Evolutionary conservation across 2,113 vertebrate species (phyloP).

Genomic region (Theropithecus gelada): DNA sequence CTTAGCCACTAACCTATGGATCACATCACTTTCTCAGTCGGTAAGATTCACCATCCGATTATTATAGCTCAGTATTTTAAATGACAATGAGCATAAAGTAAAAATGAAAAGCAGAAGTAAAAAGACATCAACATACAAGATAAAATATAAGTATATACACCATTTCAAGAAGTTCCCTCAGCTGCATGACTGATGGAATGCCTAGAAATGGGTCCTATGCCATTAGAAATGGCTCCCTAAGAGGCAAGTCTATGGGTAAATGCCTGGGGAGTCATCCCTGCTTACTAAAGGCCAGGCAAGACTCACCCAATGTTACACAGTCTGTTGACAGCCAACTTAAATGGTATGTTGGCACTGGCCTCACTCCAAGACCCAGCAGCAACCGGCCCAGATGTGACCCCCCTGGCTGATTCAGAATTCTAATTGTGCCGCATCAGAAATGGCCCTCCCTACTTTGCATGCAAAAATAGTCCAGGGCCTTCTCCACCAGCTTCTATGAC

Average conservation of each 20-base stretch:
- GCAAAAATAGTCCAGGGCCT: background rate
- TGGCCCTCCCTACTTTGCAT: background rate
- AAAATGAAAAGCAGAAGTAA: background rate
- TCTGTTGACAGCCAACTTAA: background rate
- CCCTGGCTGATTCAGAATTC: background rate
- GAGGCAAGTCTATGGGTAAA: background rate
- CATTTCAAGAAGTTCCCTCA: background rate
- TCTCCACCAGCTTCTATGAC: background rate
- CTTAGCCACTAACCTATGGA: background rate
- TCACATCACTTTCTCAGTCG: background rate
- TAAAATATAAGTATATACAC: background rate
- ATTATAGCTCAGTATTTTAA: background rate
- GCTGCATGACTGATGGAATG: background rate
- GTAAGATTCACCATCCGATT: background rate
- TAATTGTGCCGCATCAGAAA: background rate
- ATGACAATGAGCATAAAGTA: background rate
- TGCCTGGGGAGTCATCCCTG: background rate
- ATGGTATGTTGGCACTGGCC: background rate
- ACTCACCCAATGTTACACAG: background rate
- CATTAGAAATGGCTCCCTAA: background rate
- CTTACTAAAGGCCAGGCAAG: conserved; percentile 20
- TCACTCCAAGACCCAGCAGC: background rate
- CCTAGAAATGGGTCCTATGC: background rate
- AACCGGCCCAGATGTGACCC: background rate
- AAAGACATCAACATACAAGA: background rate